Evolutionary conservation across 2,113 vertebrate species (phyloP).

Genomic region (Xiphophorus maculatus): DNA sequence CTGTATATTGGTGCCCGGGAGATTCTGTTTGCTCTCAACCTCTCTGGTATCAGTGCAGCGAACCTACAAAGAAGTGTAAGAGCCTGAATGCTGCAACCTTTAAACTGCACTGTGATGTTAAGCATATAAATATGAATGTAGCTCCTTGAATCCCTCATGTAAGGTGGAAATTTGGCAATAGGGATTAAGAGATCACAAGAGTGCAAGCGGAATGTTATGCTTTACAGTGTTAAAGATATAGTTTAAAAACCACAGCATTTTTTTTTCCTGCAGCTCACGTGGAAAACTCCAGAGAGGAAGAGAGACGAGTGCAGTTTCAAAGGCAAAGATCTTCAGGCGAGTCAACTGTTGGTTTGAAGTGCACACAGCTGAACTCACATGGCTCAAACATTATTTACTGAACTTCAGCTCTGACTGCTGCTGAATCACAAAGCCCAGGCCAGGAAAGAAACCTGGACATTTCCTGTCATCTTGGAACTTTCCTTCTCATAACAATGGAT

Average conservation of each 20-base stretch:
- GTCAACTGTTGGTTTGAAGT: slow-evolving; percentile 49
- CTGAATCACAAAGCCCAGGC: slow-evolving; percentile 5
- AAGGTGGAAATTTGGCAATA: slow-evolving; percentile 18
- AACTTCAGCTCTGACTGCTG: slow-evolving; percentile 17
- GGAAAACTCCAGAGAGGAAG: slow-evolving; percentile 87
- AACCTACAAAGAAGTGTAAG: slow-evolving; percentile 84
- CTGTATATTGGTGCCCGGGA: slow-evolving; percentile 90
- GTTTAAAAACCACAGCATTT: slow-evolving; percentile 17
- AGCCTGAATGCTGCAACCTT: slow-evolving; percentile 7
- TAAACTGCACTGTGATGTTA: slow-evolving; percentile 16
- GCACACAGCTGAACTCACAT: slow-evolving; percentile 18
- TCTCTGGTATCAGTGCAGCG: slow-evolving; percentile 75
- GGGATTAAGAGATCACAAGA: slow-evolving; percentile 15
- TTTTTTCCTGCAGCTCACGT: slow-evolving; percentile 80
- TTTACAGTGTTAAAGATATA: slow-evolving; percentile 7
- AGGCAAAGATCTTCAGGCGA: slow-evolving; percentile 93
- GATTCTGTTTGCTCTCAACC: slow-evolving; percentile 85
- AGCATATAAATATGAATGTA: slow-evolving; percentile 29
- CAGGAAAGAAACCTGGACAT: slow-evolving; percentile 29
- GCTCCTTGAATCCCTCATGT: slow-evolving; percentile 26
- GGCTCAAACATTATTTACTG: slow-evolving; percentile 19
- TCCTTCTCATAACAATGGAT: slow-evolving; percentile 42
- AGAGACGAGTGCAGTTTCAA: slow-evolving; percentile 94
- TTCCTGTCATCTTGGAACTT: slow-evolving; percentile 48
- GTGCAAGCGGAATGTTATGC: slow-evolving; percentile 9